phyloP scores from a whole-genome alignment of 2,888 invertebrate species.

The Ochlodes sylvanus region DNA sequence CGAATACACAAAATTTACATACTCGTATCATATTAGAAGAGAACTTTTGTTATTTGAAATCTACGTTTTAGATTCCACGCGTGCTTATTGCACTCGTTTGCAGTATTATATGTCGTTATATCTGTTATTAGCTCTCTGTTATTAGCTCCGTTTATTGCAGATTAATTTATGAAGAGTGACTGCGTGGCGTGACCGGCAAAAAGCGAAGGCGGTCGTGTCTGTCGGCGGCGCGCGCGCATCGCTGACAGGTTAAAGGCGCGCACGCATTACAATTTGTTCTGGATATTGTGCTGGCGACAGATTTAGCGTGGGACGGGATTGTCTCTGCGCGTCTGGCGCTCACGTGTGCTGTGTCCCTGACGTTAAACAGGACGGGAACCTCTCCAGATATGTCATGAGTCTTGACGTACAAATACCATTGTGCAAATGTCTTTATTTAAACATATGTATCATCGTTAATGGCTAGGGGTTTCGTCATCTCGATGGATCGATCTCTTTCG shows the following conservation, averaged over 20 bases:
- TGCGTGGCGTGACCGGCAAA: conserved; percentile 14
- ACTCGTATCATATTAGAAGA: background rate
- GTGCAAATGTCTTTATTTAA: background rate
- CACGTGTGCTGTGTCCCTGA: conserved; percentile 40
- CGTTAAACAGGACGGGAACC: conserved; percentile 11
- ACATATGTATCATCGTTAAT: background rate
- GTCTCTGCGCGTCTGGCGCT: conserved; percentile 41
- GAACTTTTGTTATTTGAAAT: background rate
- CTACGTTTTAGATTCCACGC: background rate
- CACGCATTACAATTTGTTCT: conserved; percentile 37
- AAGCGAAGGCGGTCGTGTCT: conserved; percentile 34
- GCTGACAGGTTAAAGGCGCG: conserved; percentile 46
- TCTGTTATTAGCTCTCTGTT: background rate
- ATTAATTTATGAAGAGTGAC: conserved; percentile 1
- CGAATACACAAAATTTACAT: background rate
- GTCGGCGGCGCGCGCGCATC: conserved; percentile 18
- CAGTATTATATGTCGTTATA: background rate
- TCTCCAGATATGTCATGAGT: background rate
- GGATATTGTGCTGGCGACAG: conserved; percentile 45
- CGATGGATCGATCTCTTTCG: background rate
- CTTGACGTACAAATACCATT: background rate
- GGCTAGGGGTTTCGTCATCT: background rate
- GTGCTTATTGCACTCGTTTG: background rate
- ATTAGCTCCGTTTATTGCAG: background rate
- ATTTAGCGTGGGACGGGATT: conserved; percentile 50